Base-by-base conservation (phyloP, 2,888 invertebrate genomes). In the Timema podura region DNA sequence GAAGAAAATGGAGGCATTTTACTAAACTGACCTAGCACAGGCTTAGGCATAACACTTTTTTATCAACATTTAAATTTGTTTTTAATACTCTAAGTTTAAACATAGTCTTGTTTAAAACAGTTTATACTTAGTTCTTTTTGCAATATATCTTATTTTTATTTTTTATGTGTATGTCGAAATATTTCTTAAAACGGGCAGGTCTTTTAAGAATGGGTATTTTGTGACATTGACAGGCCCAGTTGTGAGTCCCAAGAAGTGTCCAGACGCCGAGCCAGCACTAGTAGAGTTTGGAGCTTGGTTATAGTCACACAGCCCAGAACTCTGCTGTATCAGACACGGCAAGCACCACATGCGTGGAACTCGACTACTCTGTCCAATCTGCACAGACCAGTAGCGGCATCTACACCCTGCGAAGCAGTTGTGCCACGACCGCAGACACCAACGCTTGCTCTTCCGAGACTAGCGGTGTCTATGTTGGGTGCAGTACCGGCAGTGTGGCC, bases 281-380 rank as follows among this genome's bases (percentile, higher is more conserved):
- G 89, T 67, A 92, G 92, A 93, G 93, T 78, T 83, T 93, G 77
- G 93, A 93, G 82, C 82, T 93, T 72, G 92, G 93, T 67, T 93
- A 90, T 78, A 92, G 92, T 76, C 93, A 93, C 79, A 93, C 93
- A 2, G 92, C 93, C 30, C 93, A 93, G 81, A 93, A 93, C 79
- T 93, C 93, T 2, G 86, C 90, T 72, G 81, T 92, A 65, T 83
- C 83, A 77, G 93, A 92, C 76, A 87, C 89, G 15, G 86, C 87
- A 70, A 86, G 85, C 68, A 88, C 88, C 70, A 89, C 87, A 74
- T 85, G 88, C 74, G 89, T 89, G 75, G 89, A 89, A 76, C 83
- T 87, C 51, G 90, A 89, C 76, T 87, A 85, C 77, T 81, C 80
- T 75, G 82, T 76, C 76, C 79, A 77, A 69, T 77, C 77, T 51